These are phyloP conservation scores for Lithophane socia DNA, from an alignment of 2,888 invertebrate species.

Conservation along the genomic window DNA sequence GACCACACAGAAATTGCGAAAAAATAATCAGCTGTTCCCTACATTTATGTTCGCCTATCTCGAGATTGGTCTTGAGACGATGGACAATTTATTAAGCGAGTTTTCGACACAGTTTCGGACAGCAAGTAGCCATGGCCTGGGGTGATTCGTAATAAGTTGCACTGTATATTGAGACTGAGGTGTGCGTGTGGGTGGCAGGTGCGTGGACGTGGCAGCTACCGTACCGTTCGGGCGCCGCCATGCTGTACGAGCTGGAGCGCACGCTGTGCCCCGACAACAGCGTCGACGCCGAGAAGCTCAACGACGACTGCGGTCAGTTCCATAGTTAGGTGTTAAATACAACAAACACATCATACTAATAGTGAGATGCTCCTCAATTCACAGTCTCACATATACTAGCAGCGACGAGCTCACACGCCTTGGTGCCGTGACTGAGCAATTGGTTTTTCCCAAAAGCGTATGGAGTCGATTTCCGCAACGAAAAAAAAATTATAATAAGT, in stretches of 20 bases:
- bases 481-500: neutral
- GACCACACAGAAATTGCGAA: too few relatives aligned
- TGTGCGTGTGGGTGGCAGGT: slow-evolving; percentile 71
- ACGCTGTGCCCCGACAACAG: slow-evolving; percentile 81
- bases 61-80: too few relatives aligned
- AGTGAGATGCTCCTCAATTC: neutral
- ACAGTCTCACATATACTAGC: too few relatives aligned
- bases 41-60: too few relatives aligned
- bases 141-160: neutral
- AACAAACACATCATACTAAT: neutral
- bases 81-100: too few relatives aligned
- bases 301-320: slow-evolving; percentile 74
- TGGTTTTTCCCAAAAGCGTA: neutral
- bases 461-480: neutral
- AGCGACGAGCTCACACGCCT: neutral
- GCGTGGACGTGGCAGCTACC: slow-evolving; percentile 87
- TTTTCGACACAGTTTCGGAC: neutral
- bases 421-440: neutral
- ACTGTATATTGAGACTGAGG: neutral
- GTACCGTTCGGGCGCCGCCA: slow-evolving; percentile 70
- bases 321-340: neutral
- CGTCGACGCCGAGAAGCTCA: slow-evolving; percentile 54
- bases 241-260: slow-evolving; percentile 79
- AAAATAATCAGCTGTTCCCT: too few relatives aligned
- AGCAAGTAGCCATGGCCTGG: neutral